phyloP scores from a whole-genome alignment of 2,888 invertebrate genomes.

The Pantelozetes paolii region DNA sequence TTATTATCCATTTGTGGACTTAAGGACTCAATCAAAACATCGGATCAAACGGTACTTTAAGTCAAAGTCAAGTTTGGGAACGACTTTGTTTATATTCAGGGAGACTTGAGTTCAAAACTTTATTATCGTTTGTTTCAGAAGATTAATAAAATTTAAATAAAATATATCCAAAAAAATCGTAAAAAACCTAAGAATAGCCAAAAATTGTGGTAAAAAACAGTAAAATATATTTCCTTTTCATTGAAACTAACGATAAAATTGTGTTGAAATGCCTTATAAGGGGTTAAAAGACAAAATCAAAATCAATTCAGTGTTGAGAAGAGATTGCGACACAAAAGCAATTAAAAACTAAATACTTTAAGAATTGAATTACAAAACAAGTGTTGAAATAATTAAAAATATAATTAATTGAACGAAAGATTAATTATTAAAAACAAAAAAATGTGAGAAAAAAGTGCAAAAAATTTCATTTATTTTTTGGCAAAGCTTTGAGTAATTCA shows the following conservation, averaged over 20 bases:
- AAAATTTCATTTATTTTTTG: too few species aligned
- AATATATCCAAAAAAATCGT: neutral
- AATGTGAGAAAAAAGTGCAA: neutral
- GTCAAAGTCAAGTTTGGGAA: neutral
- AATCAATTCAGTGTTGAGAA: neutral
- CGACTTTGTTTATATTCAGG: neutral
- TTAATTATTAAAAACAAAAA: neutral
- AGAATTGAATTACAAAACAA: neutral
- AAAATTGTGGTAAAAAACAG: too few species aligned
- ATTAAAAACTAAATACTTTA: neutral
- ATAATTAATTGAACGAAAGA: neutral
- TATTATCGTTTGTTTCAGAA: too few species aligned
- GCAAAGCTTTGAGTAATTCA: too few species aligned
- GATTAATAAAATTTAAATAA: neutral
- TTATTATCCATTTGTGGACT: conserved; percentile 25
- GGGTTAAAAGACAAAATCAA: neutral
- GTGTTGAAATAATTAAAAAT: neutral
- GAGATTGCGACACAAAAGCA: neutral
- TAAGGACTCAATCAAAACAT: neutral
- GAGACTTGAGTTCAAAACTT: too few species aligned
- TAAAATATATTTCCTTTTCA: neutral
- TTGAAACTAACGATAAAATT: neutral
- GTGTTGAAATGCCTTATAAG: conserved; percentile 20
- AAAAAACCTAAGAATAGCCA: too few species aligned
- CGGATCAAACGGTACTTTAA: neutral